Evolutionary conservation across 2,797 vertebrate species (phyloP).

Genomic region (Yasuhikotakia modesta): DNA sequence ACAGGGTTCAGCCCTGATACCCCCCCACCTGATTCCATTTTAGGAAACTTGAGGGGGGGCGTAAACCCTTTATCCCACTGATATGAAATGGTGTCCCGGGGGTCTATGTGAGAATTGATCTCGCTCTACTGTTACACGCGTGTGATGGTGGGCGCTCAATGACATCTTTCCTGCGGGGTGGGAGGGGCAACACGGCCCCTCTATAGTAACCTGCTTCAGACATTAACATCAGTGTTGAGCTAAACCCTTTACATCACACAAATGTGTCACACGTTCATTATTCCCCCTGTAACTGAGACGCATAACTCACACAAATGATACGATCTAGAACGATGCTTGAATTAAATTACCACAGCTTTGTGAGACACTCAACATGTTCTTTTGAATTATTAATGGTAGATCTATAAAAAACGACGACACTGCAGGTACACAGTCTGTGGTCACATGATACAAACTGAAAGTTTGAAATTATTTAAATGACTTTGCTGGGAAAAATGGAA

Average conservation of each 20-base stretch:
- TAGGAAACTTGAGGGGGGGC: slow-evolving; percentile 16
- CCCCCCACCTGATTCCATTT: slow-evolving; percentile 26
- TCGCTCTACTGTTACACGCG: slow-evolving; percentile 19
- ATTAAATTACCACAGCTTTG: slow-evolving; percentile 39
- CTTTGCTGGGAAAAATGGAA: neutral
- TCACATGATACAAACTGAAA: slow-evolving; percentile 13
- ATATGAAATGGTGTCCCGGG: slow-evolving; percentile 17
- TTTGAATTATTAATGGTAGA: slow-evolving; percentile 34
- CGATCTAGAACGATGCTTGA: neutral
- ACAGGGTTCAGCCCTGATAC: slow-evolving; percentile 9
- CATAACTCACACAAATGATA: slow-evolving; percentile 10
- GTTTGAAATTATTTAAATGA: slow-evolving; percentile 3
- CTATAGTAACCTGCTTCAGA: slow-evolving; percentile 25
- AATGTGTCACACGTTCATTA: slow-evolving; percentile 30
- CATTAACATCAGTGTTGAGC: slow-evolving; percentile 24
- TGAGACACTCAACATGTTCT: neutral
- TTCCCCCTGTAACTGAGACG: slow-evolving; percentile 19
- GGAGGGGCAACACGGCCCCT: slow-evolving; percentile 18
- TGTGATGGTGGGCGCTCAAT: neutral
- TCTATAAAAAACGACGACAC: neutral
- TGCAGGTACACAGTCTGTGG: neutral
- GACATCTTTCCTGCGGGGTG: slow-evolving; percentile 16
- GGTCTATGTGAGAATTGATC: slow-evolving; percentile 31
- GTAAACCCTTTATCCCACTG: neutral
- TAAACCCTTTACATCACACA: slow-evolving; percentile 20